phyloP scores from a whole-genome alignment of 1,140 invertebrate species.

The Apis laboriosa region DNA sequence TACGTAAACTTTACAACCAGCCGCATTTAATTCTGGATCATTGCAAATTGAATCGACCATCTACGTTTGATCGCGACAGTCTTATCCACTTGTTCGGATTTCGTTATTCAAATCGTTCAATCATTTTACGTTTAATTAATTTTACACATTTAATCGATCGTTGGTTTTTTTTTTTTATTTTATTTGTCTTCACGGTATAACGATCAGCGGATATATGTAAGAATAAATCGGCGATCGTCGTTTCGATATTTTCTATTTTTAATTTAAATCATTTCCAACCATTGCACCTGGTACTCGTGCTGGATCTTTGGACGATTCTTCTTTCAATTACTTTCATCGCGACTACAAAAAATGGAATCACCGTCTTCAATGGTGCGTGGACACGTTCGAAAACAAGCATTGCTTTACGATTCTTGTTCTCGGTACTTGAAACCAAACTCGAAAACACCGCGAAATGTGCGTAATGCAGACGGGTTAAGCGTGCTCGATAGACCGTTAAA shows the following conservation, averaged over 20 bases:
- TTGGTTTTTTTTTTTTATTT: no score
- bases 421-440: not conserved
- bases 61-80: not conserved
- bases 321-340: not conserved
- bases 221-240: not conserved
- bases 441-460: conserved; percentile 24
- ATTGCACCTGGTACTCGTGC: not conserved
- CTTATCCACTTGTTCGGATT: not conserved
- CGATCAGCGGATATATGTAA: not conserved
- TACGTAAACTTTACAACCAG: not conserved
- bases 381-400: conserved; percentile 10
- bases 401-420: not conserved
- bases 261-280: not conserved
- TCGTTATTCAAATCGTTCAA: not conserved
- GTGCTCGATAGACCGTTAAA: conserved; percentile 59
- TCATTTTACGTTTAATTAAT: not conserved
- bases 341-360: not conserved
- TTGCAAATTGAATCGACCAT: conserved; percentile 1
- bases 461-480: conserved; percentile 41
- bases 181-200: no score
- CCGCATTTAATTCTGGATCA: not conserved
- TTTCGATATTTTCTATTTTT: not conserved
- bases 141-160: no score
- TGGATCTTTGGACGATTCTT: not conserved
- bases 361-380: not conserved